These are phyloP conservation scores for Mormyrus lacerda DNA, from an alignment of 2,113 vertebrate genomes.

Conservation along the genomic window DNA sequence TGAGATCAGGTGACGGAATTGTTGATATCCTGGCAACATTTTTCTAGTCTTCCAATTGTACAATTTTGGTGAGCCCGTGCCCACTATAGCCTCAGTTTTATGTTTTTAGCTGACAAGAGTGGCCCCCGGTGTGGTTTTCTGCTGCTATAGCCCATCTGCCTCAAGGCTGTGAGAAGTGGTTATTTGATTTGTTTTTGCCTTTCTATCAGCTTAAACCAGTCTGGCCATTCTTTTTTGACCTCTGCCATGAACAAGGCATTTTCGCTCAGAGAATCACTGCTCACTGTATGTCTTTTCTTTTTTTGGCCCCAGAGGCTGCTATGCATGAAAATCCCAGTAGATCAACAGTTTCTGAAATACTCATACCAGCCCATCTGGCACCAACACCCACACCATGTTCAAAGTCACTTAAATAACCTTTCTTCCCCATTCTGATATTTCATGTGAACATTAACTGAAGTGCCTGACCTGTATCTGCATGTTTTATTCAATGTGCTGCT, in stretches of 20 bases:
- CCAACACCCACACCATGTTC: background rate
- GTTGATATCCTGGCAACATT: too few species aligned
- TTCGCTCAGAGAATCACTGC: background rate
- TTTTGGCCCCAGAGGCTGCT: background rate
- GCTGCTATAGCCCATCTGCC: background rate
- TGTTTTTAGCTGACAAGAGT: too few species aligned
- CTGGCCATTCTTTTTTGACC: background rate
- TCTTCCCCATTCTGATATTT: background rate
- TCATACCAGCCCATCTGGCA: background rate
- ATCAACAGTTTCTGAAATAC: background rate
- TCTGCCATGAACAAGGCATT: background rate
- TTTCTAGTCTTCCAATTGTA: too few species aligned
- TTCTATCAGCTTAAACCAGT: background rate
- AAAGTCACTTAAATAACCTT: background rate
- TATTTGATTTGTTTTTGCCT: background rate
- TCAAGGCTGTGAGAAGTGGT: background rate
- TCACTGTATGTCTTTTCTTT: background rate
- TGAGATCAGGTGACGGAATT: background rate
- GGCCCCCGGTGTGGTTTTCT: background rate
- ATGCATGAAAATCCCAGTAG: background rate
- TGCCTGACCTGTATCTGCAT: background rate
- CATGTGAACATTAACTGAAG: background rate
- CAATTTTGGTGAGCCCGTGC: too few species aligned
- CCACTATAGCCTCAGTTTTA: too few species aligned
- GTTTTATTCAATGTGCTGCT: background rate